These are phyloP conservation scores for Porphyrio hochstetteri DNA, from an alignment of 2,113 vertebrate species.

Conservation along the genomic window DNA sequence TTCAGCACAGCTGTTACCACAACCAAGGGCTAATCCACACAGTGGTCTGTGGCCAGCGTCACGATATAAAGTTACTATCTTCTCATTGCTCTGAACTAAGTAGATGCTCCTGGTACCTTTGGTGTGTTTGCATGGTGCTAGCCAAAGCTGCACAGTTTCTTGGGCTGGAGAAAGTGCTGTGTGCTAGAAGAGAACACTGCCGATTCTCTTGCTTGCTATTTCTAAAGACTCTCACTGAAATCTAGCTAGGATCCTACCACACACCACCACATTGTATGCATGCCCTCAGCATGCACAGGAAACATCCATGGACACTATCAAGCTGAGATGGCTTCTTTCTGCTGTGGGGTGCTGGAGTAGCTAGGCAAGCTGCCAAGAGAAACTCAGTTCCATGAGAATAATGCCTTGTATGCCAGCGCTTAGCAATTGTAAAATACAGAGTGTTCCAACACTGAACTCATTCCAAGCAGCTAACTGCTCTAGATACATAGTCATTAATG, in stretches of 20 bases:
- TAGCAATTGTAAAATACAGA: not conserved
- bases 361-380: conserved; percentile 3
- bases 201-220: not conserved
- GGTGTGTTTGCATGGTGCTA: not conserved
- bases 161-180: not conserved
- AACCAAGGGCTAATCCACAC: not conserved
- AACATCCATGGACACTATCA: not conserved
- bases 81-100: not conserved
- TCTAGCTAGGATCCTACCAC: not conserved
- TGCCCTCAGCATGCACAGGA: not conserved
- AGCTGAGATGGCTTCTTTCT: not conserved
- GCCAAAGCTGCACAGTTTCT: not conserved
- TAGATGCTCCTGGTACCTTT: not conserved
- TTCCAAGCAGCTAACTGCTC: not conserved
- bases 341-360: not conserved
- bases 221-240: not conserved
- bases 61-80: not conserved
- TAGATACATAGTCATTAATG: not conserved
- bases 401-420: not conserved
- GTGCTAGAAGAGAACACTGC: not conserved
- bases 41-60: not conserved
- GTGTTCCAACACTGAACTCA: not conserved
- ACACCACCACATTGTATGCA: not conserved
- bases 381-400: not conserved
- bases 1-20: not conserved